phyloP scores from a whole-genome alignment of 2,113 vertebrate genomes.

The Leptosomus discolor region DNA sequence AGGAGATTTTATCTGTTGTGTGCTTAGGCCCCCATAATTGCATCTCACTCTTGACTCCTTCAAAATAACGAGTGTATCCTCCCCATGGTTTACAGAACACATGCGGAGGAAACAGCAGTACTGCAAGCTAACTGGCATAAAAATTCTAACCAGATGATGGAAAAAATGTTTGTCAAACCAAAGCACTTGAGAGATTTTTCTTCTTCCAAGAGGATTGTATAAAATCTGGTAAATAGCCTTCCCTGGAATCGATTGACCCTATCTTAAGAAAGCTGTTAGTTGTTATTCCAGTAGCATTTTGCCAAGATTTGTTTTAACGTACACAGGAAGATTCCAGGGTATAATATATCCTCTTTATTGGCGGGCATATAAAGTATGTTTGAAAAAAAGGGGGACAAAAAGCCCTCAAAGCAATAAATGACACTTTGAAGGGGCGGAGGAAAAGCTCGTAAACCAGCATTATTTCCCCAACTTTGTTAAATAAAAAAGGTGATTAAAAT shows the following conservation, averaged over 20 bases:
- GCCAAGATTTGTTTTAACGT: slow-evolving; percentile 8
- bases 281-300: slow-evolving; percentile 51
- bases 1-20: slow-evolving; percentile 78
- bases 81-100: slow-evolving; percentile 68
- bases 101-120: slow-evolving; percentile 82
- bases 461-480: slow-evolving; percentile 32
- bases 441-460: not conserved
- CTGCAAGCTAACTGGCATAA: slow-evolving; percentile 74
- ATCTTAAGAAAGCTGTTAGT: slow-evolving; percentile 39
- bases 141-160: slow-evolving; percentile 85
- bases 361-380: slow-evolving; percentile 39
- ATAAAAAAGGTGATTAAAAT: slow-evolving; percentile 30
- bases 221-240: slow-evolving; percentile 60
- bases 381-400: not conserved
- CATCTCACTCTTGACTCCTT: slow-evolving; percentile 79
- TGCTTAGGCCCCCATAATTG: slow-evolving; percentile 80
- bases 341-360: slow-evolving; percentile 50
- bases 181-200: slow-evolving; percentile 61
- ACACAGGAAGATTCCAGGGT: slow-evolving; percentile 43
- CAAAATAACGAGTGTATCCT: slow-evolving; percentile 75
- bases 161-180: slow-evolving; percentile 69
- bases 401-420: slow-evolving; percentile 33
- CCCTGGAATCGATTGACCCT: slow-evolving; percentile 44
- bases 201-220: slow-evolving; percentile 44
- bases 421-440: not conserved